Percentiles rank a stretch among this genome's conserved stretches.
These are phyloP conservation scores for Argopecten irradians DNA, from an alignment of 1,140 invertebrate genomes.

Conservation along the genomic window DNA sequence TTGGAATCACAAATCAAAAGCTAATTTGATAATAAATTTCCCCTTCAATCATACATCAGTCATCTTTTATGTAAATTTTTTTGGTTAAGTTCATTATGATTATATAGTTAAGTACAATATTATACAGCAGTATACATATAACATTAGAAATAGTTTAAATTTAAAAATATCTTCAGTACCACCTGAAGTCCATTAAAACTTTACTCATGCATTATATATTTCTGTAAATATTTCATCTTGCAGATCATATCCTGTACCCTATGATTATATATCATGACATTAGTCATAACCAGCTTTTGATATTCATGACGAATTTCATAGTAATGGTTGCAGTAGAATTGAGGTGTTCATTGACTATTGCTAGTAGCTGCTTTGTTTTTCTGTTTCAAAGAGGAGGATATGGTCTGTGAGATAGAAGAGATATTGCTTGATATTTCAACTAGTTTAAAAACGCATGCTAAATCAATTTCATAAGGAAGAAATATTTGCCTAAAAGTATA, in stretches of 20 bases:
- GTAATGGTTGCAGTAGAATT: too few species aligned
- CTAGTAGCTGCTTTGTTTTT: too few species aligned
- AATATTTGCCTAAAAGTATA: neutral
- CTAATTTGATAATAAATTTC: neutral
- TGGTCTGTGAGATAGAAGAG: neutral
- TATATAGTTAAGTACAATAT: neutral
- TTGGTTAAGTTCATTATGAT: neutral
- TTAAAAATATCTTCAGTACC: conserved; percentile 12
- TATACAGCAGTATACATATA: conserved; percentile 3
- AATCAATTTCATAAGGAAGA: neutral
- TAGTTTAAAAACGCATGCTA: conserved; percentile 10
- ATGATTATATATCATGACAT: too few species aligned
- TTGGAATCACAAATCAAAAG: neutral
- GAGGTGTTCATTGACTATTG: too few species aligned
- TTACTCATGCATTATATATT: neutral
- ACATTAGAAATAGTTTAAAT: neutral
- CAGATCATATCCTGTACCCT: neutral
- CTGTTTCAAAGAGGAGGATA: neutral
- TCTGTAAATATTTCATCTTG: neutral
- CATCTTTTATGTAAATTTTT: neutral
- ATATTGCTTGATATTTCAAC: conserved; percentile 23
- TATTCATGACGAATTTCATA: too few species aligned
- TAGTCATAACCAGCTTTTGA: neutral
- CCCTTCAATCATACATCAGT: neutral
- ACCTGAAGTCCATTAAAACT: neutral